Percentiles rank a stretch among this genome's conserved stretches.
These are phyloP conservation scores for Orbicella faveolata DNA, from an alignment of 64 coral and sea anemone genomes.

Conservation along the genomic window DNA sequence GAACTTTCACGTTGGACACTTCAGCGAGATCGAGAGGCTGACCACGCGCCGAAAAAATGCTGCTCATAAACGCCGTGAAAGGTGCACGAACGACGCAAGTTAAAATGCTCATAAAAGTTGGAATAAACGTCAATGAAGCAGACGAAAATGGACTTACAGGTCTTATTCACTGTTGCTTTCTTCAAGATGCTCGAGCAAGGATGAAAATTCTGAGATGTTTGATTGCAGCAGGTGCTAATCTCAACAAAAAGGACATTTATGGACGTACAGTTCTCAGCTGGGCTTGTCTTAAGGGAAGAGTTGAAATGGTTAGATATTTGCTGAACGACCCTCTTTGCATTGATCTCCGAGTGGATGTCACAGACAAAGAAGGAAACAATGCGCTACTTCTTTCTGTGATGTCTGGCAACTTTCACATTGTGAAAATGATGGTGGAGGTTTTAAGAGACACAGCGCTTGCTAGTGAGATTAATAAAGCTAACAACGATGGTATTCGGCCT, in stretches of 20 bases:
- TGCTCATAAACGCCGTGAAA: constrained; percentile 68
- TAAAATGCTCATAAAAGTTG: constrained; percentile 77
- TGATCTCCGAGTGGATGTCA: constrained; percentile 57
- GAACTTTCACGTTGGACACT: neutral
- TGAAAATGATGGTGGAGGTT: constrained; percentile 44
- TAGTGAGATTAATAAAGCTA: constrained; percentile 56
- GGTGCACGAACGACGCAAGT: constrained; percentile 60
- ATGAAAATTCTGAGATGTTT: constrained; percentile 67
- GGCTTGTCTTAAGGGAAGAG: constrained; percentile 66
- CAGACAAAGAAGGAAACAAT: constrained; percentile 69
- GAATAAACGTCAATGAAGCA: constrained; percentile 59
- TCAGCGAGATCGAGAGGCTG: neutral
- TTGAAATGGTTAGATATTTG: constrained; percentile 49
- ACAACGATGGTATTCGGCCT: constrained; percentile 92
- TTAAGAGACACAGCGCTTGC: constrained; percentile 18
- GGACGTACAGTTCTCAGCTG: constrained; percentile 63
- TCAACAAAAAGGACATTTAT: constrained; percentile 56
- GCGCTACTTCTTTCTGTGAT: constrained; percentile 69
- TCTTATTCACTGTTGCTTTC: constrained; percentile 72
- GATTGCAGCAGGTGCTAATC: constrained; percentile 44
- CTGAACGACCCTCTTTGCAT: constrained; percentile 43
- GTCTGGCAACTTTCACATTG: constrained; percentile 63
- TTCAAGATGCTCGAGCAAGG: constrained; percentile 52
- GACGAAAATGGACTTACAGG: constrained; percentile 82
- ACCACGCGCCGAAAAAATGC: neutral